Evolutionary conservation across 1,140 invertebrate genomes (phyloP), one percentile per base, ranked within the genome.

Genomic region (Argopecten irradians): DNA sequence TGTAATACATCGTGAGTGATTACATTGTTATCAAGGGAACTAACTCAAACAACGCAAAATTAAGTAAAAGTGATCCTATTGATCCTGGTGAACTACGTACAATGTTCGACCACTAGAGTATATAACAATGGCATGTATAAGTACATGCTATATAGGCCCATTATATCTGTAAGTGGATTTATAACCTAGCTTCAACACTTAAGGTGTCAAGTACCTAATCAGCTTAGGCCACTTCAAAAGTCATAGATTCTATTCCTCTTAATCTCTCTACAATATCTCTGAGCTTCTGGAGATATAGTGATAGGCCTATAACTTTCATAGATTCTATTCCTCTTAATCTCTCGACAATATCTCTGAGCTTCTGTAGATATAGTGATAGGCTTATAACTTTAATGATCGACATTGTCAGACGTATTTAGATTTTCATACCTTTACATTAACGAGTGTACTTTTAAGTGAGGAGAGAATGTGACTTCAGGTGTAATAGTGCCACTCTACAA

Each of bases 121-220:
- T 71, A 71, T 19, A 13, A 11, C n/a, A 28, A 5, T 16, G 28
- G 22, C 22, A 71, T 71, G 43, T 14, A n/a, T 46, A 71, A 71
- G 55, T 28, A 71, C 22, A 71, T 71, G 22, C 13, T 11, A 5
- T 46, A 11, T 71, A 71, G 19, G 55, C 14, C 55, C 55, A 71
- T 71, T 71, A 71, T 71, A 28, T n/a, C 22, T 71, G 28, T 71
- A 71, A 71, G 55, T 71, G 55, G 55, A 71, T 71, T 71, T 71
- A 71, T 71, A 71, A n/a, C 55, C 55, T 71, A 71, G 55, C 55
- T 71, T 71, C 28, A 28, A 71, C 55, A 71, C 55, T 71, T 71
- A 22, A 16, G 55, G n/a, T 71, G 55, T 71, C n/a, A 71, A 71
- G 55, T 71, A n/a, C 55, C n/a, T 28, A 71, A 71, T 71, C 55